Conservation (phyloP, 2,888 invertebrate species). For the Drosophila parthenogenetica region DNA sequence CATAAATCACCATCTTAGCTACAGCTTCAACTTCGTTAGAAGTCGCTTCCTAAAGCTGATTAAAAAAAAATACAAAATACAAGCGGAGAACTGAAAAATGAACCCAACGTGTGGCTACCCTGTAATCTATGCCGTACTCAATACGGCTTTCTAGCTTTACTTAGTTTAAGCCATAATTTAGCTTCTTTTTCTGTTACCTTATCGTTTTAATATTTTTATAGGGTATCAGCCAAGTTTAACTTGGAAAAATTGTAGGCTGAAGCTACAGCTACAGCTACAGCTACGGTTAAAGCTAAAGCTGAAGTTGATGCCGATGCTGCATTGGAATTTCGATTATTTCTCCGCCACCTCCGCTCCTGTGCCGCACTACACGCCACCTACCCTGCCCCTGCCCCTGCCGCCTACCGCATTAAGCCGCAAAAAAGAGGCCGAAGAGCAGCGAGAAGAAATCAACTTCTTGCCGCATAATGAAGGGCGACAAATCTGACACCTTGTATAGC, state of each 20-base stretch:
- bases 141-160: too few species aligned
- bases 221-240: slow-evolving; percentile 24
- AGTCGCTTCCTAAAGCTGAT: slow-evolving; percentile 69
- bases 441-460: slow-evolving; percentile 46
- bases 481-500: slow-evolving; percentile 85
- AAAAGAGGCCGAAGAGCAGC: slow-evolving; percentile 17
- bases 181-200: background rate
- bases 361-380: too few species aligned
- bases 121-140: background rate
- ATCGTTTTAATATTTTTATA: background rate
- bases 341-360: slow-evolving; percentile 11
- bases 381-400: background rate
- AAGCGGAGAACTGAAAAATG: background rate
- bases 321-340: slow-evolving; percentile 78
- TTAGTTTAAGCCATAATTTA: background rate
- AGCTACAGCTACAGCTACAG: background rate
- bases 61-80: slow-evolving; percentile 46
- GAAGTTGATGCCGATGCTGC: slow-evolving; percentile 46
- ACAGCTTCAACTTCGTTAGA: slow-evolving; percentile 64
- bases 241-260: background rate
- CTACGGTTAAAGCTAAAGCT: slow-evolving; percentile 23
- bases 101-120: slow-evolving; percentile 12
- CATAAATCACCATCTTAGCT: slow-evolving; percentile 59
- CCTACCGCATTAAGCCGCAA: slow-evolving; percentile 66
- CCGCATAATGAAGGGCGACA: slow-evolving; percentile 85